A percentile compares a stretch with the other conserved stretches of the same genome.
Evolutionary conservation across 2,888 invertebrate genomes (phyloP).

Genomic region (Patella depressa): DNA sequence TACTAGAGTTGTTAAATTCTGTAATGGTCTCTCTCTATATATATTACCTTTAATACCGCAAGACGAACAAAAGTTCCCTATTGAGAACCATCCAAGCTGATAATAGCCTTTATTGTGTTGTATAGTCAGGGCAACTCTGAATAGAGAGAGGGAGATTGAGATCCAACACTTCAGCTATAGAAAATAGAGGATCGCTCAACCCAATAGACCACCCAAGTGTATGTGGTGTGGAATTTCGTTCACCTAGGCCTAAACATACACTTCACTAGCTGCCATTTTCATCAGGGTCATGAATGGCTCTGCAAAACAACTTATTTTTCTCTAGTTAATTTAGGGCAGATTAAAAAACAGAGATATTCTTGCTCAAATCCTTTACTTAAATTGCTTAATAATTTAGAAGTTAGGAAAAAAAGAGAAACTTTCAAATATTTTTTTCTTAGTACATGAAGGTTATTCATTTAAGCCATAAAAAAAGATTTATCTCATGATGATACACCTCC

Average conservation of each 20-base stretch:
- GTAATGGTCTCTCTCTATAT: too few relatives aligned
- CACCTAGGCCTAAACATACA: conserved; percentile 6
- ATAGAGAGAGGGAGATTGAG: neutral
- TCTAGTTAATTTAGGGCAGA: too few relatives aligned
- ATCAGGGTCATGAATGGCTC: conserved; percentile 2
- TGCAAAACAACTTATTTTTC: neutral
- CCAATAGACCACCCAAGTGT: conserved; percentile 7
- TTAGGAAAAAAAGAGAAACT: too few relatives aligned
- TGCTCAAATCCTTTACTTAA: too few relatives aligned
- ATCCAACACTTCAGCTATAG: conserved; percentile 7
- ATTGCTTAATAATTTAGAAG: too few relatives aligned
- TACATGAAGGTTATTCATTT: too few relatives aligned
- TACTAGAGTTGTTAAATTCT: too few relatives aligned
- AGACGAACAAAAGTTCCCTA: neutral
- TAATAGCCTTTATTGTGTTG: conserved; percentile 10
- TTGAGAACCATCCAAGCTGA: neutral
- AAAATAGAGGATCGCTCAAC: neutral
- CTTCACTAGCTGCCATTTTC: conserved; percentile 5
- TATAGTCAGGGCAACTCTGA: neutral
- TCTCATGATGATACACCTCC: too few relatives aligned
- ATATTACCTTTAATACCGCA: conserved; percentile 2
- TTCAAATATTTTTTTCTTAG: too few relatives aligned
- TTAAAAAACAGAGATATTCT: too few relatives aligned
- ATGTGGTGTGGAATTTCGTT: conserved; percentile 7
- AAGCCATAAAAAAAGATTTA: too few relatives aligned